Evolutionary conservation across 2,113 vertebrate genomes (phyloP).

Genomic region (Nymphicus hollandicus): DNA sequence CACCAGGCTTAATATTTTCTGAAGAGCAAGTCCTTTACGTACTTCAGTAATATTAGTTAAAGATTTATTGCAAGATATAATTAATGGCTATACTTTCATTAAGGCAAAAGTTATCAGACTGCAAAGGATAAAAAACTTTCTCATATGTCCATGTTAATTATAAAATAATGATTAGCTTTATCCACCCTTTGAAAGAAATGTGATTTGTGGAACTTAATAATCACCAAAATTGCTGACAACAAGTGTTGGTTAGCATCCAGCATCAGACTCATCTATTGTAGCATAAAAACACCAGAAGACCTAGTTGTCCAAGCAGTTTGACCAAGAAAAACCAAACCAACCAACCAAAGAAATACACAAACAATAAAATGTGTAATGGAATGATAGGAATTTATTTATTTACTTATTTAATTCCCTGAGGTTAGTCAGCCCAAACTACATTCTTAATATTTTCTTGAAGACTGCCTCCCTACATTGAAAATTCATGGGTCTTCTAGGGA

Average conservation of each 20-base stretch:
- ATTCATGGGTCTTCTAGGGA: neutral
- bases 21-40: neutral
- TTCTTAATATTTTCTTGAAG: neutral
- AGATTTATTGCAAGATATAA: constrained; percentile 32
- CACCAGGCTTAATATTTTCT: neutral
- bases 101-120: neutral
- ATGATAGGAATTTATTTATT: neutral
- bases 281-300: neutral
- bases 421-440: neutral
- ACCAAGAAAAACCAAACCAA: neutral
- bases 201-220: neutral
- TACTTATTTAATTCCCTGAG: neutral
- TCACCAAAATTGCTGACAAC: neutral
- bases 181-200: neutral
- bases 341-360: neutral
- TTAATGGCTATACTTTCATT: neutral
- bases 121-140: neutral
- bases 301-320: neutral
- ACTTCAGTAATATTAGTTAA: constrained; percentile 4
- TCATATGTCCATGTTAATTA: neutral
- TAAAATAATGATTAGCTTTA: constrained; percentile 15
- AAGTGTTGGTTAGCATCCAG: neutral
- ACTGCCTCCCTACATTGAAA: neutral
- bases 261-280: rapidly evolving
- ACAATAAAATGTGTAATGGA: neutral